phyloP scores from a whole-genome alignment of 2,797 vertebrate genomes.

The Varecia variegata region DNA sequence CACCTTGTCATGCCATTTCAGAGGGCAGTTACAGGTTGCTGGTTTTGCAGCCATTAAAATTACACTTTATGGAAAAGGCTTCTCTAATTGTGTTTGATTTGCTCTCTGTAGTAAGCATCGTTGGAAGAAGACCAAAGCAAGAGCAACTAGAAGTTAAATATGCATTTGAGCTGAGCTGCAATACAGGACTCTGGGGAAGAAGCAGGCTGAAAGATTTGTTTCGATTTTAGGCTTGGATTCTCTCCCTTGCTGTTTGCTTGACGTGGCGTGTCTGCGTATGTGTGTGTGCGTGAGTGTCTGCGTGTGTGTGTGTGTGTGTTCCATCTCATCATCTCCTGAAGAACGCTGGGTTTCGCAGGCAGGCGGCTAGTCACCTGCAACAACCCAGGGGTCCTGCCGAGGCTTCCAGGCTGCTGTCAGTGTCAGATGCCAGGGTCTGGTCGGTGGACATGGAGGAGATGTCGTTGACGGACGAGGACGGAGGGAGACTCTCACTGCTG shows the following conservation, averaged over 20 bases:
- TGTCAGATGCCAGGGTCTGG: constrained; percentile 99
- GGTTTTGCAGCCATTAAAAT: constrained; percentile 90
- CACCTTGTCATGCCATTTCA: constrained; percentile 92
- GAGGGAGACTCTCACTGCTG: constrained; percentile 99
- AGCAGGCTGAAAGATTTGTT: constrained; percentile 91
- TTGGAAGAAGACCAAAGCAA: constrained; percentile 94
- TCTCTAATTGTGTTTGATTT: constrained; percentile 82
- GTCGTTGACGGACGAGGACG: constrained; percentile 98
- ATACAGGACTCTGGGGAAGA: constrained; percentile 88
- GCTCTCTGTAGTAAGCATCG: constrained; percentile 85
- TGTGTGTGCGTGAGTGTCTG: constrained; percentile 4
- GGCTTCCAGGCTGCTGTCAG: constrained; percentile 99
- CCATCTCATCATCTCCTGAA: constrained; percentile 94
- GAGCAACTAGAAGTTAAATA: constrained; percentile 97
- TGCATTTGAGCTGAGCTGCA: constrained; percentile 91
- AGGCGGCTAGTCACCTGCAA: constrained; percentile 99
- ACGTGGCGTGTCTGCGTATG: constrained; percentile 34
- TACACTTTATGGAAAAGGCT: constrained; percentile 90
- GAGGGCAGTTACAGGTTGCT: constrained; percentile 86
- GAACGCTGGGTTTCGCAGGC: constrained; percentile 99
- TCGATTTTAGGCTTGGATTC: constrained; percentile 76
- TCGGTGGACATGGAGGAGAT: constrained; percentile 99
- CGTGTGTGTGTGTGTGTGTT: constrained; percentile 61
- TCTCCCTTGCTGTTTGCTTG: constrained; percentile 80
- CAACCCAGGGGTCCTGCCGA: constrained; percentile 98